These are phyloP conservation scores for Hanleya hanleyi DNA, from an alignment of 2,888 invertebrate genomes.

Conservation along the genomic window DNA sequence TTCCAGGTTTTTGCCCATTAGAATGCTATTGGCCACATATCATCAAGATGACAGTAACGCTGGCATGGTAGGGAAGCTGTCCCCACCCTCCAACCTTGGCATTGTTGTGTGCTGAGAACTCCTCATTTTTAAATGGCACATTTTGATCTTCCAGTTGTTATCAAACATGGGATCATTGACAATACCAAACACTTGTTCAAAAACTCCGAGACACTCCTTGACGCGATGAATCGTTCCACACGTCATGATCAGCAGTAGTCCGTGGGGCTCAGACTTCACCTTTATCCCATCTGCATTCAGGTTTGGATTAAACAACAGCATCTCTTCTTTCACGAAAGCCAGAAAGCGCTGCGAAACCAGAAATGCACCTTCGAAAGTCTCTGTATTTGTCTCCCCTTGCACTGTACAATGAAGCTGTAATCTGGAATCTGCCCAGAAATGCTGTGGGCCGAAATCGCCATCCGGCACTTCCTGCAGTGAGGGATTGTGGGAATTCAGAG, in stretches of 20 bases:
- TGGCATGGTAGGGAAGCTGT: too few species aligned
- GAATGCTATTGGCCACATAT: too few species aligned
- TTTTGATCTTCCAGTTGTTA: slow-evolving; percentile 83
- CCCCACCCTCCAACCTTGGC: neutral
- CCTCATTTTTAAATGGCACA: slow-evolving; percentile 64
- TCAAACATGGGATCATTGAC: slow-evolving; percentile 78
- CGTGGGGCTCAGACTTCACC: slow-evolving; percentile 79
- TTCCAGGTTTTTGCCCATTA: too few species aligned
- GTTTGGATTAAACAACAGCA: slow-evolving; percentile 78
- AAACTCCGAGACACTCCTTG: slow-evolving; percentile 77
- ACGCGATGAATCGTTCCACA: slow-evolving; percentile 80
- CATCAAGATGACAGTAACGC: too few species aligned
- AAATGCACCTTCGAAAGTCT: slow-evolving; percentile 44
- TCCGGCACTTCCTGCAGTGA: slow-evolving; percentile 17
- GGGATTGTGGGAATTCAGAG: slow-evolving; percentile 60
- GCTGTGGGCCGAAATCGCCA: slow-evolving; percentile 64
- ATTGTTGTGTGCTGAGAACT: slow-evolving; percentile 16
- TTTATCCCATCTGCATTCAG: slow-evolving; percentile 77
- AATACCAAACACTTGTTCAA: slow-evolving; percentile 80
- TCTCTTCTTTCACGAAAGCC: slow-evolving; percentile 50
- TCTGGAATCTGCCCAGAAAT: slow-evolving; percentile 62
- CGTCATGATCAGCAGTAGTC: slow-evolving; percentile 78
- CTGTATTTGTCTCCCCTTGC: slow-evolving; percentile 23
- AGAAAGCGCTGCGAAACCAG: slow-evolving; percentile 49
- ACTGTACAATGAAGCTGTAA: slow-evolving; percentile 43